These are phyloP conservation scores for Pongo pygmaeus DNA, from an alignment of 2,113 vertebrate genomes.

Conservation along the genomic window DNA sequence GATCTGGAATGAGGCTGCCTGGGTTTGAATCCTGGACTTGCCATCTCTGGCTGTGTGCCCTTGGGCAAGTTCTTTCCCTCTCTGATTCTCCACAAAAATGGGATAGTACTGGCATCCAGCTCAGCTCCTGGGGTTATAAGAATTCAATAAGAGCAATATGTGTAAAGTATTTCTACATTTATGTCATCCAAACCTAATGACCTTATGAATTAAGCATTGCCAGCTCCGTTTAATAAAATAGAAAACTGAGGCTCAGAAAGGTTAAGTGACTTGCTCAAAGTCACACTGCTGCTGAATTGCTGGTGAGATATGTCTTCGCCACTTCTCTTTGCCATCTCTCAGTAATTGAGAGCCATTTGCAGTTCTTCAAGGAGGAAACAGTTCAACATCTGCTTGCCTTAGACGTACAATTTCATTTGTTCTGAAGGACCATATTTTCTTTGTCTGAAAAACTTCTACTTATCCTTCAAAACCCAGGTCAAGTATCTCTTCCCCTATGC, in stretches of 20 bases:
- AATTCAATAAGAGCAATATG: not conserved
- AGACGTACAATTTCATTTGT: not conserved
- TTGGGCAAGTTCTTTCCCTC: not conserved
- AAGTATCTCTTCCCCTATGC: not conserved
- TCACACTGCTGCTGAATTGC: not conserved
- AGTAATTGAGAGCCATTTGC: not conserved
- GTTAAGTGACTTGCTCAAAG: not conserved
- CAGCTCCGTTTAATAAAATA: not conserved
- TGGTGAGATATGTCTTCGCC: fast-evolving
- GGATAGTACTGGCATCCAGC: not conserved
- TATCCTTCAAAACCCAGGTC: not conserved
- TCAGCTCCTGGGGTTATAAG: not conserved
- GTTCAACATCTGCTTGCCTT: not conserved
- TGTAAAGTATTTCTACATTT: not conserved
- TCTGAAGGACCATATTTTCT: not conserved
- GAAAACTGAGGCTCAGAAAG: not conserved
- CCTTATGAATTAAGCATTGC: not conserved
- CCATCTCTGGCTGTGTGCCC: not conserved
- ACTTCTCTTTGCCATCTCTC: not conserved
- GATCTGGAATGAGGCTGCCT: not conserved
- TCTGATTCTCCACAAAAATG: not conserved
- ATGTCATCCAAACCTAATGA: not conserved
- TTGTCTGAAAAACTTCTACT: not conserved
- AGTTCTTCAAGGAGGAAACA: not conserved
- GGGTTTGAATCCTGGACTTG: not conserved